Base-by-base conservation (phyloP, 2,888 invertebrate species). In the Steromphala cineraria region DNA sequence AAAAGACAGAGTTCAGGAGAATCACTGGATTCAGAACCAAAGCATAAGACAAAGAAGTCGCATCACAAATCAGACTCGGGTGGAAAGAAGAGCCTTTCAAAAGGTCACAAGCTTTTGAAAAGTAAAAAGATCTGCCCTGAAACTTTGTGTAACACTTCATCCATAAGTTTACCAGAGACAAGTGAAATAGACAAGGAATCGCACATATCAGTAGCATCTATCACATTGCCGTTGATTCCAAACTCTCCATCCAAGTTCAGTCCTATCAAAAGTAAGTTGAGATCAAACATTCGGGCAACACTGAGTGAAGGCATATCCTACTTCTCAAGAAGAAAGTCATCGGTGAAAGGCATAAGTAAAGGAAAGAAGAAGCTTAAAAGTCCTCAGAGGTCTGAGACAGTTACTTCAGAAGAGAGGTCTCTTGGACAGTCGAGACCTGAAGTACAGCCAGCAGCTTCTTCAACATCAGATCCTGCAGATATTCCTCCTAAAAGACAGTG, bases 271-370 rank as follows among this genome's bases (percentile, higher is more conserved):
- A 84, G 83, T 75, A 84, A 86, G 56, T 71, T 84, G 10, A 77
- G 86, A 52, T 85, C 85, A 31, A 85, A 86, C 76, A 79, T 83
- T 21, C 75, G 82, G 46, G 86, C 86, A 5, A 76, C 80, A 53
- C 77, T 86, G 0, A 53, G 84, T 46, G 81, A 81, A 15, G 86
- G 86, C 31, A 81, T 86, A 31, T 84, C 85, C 67, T 85, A 85
- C 78, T 85, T 78, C 80, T 53, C 75, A 53, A 46, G 62, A 52
- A 67, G 53, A 67, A 13, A 36, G 53, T 67, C 81, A 46, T 71
- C 36, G 46, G 17, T 53, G 46, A 78, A 78, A 19, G 24, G 75
- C 78, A 74, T 74, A 40, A 28, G 80, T 80, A 67, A 81, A 80
- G 76, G 40, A 52, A 80, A 77, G 55, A 55, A 31, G 53, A 75